Percentiles rank a stretch among this genome's conserved stretches.
phyloP scores from a whole-genome alignment of 2,888 invertebrate species.

The Balanococcus diminutus region DNA sequence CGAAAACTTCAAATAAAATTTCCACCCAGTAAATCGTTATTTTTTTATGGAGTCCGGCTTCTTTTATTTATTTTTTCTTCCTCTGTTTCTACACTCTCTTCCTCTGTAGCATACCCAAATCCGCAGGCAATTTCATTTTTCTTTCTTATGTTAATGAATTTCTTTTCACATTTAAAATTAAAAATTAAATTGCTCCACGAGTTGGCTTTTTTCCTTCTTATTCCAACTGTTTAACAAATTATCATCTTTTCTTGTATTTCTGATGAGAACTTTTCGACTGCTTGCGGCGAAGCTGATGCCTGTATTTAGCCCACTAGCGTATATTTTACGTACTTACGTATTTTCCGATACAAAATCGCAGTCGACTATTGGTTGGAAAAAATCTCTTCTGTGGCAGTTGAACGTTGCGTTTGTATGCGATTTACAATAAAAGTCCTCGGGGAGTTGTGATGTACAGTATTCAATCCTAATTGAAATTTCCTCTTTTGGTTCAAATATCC shows the following conservation, averaged over 20 bases:
- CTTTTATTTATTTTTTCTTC: neutral
- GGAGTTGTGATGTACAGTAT: neutral
- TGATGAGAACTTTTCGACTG: neutral
- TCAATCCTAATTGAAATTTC: conserved; percentile 25
- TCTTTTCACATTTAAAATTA: conserved; percentile 7
- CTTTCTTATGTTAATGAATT: conserved; percentile 4
- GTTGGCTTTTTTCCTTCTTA: neutral
- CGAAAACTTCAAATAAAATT: conserved; percentile 31
- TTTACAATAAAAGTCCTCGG: conserved; percentile 12
- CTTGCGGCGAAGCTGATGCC: too few species aligned
- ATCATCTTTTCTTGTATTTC: neutral
- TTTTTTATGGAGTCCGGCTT: neutral
- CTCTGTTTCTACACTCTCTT: too few species aligned
- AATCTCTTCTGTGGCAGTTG: neutral
- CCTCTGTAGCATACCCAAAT: neutral
- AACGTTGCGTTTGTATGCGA: neutral
- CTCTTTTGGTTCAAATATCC: neutral
- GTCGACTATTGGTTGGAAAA: neutral
- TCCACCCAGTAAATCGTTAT: conserved; percentile 4
- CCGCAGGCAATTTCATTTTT: conserved; percentile 15
- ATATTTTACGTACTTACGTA: too few species aligned
- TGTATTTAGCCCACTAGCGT: too few species aligned
- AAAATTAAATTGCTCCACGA: neutral
- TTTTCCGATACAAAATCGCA: too few species aligned
- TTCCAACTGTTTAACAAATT: neutral